Conservation (phyloP, 2,113 vertebrate genomes). For the Raja brachyura region DNA sequence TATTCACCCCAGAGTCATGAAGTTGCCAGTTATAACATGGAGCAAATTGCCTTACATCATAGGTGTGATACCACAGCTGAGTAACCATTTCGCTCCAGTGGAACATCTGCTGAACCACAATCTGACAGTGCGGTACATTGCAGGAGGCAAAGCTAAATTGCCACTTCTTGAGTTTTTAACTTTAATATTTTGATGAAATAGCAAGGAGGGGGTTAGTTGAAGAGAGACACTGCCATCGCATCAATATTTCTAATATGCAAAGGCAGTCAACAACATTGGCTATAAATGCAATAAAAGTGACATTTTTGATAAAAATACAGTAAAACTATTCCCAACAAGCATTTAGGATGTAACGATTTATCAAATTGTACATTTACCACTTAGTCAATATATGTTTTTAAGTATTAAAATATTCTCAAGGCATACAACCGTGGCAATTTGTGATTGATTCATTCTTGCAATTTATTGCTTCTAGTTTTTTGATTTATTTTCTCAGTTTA, state of each 20-base stretch:
- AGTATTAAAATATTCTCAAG: not conserved
- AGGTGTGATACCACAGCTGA: not conserved
- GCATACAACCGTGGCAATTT: not conserved
- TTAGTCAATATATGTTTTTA: not conserved
- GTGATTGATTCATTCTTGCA: not conserved
- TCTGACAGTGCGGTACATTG: not conserved
- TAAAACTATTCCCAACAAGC: not conserved
- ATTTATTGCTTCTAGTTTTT: not conserved
- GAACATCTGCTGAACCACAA: constrained; percentile 19
- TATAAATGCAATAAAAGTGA: not conserved
- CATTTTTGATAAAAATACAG: not conserved
- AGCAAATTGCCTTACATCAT: not conserved
- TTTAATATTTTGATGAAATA: not conserved
- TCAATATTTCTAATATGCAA: not conserved
- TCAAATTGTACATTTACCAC: not conserved
- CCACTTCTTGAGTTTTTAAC: not conserved
- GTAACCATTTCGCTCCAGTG: not conserved
- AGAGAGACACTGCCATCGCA: not conserved
- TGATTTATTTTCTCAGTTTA: not conserved
- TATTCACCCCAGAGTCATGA: not conserved
- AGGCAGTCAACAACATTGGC: not conserved
- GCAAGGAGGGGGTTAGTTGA: too few relatives aligned
- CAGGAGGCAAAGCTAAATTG: not conserved
- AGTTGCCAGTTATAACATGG: not conserved
- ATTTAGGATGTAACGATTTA: not conserved